Evolutionary conservation across 1,140 invertebrate genomes (phyloP), one percentile per base, ranked within the genome.

Genomic region (Lithobius niger): DNA sequence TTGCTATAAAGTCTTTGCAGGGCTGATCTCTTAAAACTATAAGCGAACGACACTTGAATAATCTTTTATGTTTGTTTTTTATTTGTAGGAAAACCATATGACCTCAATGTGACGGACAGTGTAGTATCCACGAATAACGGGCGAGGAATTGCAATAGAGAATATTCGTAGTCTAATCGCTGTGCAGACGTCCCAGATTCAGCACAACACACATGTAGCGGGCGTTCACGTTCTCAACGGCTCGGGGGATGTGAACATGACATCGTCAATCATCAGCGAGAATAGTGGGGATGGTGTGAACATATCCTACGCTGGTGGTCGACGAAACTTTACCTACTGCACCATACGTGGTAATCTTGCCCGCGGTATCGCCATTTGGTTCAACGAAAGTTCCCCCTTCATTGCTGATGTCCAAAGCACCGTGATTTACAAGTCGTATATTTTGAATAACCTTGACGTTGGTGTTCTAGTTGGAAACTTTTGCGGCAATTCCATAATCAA

Each of bases 171-270:
- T 1, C 81, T 83, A 60, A 64, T 92, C 6, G 81, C 88, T 67
- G 76, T 90, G 49, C 83, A 88, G 60, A 77, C 82, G 18, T 84
- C 83, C 1, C 82, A 81, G 0, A 77, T 97, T n/a, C 84, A 84
- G 0, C 82, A 85, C 56, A 95, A 94, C 65, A 82, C 83, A 58
- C 85, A 93, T 64, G 79, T 88, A 6, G 88, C 88, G 4, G 93
- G 92, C 1, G 74, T 96, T 4, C 86, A 94, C 64, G 78, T 97
- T 2, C 72, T 81, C 0, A 82, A 76, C 58, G 93, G 93, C 0
- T 86, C 82, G 1, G 88, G 88, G n/a, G 86, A 94, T 65, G 79
- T 98, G 0, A 92, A 97, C 64, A 78, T 99, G 1, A 95, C 92
- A 3, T 80, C 83, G 59, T 90, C 86, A 57, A 77, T 83, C 62